A percentile compares a stretch with the other conserved stretches of the same genome.
phyloP scores from a whole-genome alignment of 2,888 invertebrate species.

The Phania funesta region DNA sequence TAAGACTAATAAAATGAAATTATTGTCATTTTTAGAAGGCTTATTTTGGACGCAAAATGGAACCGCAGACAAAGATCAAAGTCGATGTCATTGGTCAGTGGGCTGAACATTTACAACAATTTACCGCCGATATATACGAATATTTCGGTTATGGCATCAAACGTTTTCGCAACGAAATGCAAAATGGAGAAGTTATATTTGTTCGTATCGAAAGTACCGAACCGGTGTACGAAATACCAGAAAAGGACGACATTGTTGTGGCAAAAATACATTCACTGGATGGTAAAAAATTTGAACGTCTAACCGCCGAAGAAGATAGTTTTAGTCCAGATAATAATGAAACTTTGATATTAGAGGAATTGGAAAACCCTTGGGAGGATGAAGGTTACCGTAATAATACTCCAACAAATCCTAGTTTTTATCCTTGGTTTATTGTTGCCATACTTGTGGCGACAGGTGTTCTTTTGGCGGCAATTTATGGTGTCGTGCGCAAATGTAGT shows the following conservation, averaged over 20 bases:
- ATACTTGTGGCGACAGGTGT: conserved; percentile 70
- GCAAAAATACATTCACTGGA: conserved; percentile 52
- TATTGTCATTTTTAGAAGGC: conserved; percentile 69
- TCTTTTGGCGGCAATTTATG: conserved; percentile 70
- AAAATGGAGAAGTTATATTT: conserved; percentile 70
- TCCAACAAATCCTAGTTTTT: conserved; percentile 70
- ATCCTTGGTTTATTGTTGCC: conserved; percentile 74
- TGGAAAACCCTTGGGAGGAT: conserved; percentile 57
- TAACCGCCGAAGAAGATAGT: conserved; percentile 45
- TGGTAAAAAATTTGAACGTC: conserved; percentile 64
- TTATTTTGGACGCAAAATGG: conserved; percentile 76
- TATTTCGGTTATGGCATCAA: conserved; percentile 75
- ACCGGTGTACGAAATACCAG: conserved; percentile 74
- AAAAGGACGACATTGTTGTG: conserved; percentile 70
- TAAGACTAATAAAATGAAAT: not conserved
- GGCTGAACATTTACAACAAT: conserved; percentile 74
- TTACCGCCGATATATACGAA: conserved; percentile 75
- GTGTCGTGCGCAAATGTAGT: conserved; percentile 71
- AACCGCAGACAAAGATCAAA: conserved; percentile 73
- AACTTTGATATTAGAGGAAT: conserved; percentile 19
- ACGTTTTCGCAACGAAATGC: conserved; percentile 71
- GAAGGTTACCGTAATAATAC: conserved; percentile 42
- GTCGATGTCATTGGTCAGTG: conserved; percentile 77
- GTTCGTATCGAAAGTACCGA: conserved; percentile 75
- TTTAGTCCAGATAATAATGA: conserved; percentile 38